phyloP scores from a whole-genome alignment of 2,888 invertebrate genomes.

The Icerya purchasi region DNA sequence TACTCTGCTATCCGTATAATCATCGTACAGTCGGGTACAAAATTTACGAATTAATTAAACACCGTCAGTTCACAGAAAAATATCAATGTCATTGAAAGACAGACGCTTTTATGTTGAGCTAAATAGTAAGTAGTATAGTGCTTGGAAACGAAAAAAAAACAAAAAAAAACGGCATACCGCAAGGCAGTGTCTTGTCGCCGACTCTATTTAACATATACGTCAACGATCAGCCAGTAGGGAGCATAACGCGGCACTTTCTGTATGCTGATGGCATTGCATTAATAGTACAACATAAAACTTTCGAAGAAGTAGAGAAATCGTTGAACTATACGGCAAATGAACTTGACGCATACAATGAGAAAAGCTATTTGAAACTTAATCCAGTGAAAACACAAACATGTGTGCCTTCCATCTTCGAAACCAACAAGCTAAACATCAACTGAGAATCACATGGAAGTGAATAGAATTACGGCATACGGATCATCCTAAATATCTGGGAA shows the following conservation, averaged over 20 bases:
- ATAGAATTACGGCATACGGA: background rate
- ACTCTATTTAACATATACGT: background rate
- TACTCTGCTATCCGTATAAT: background rate
- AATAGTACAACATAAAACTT: background rate
- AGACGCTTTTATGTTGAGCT: too few relatives aligned
- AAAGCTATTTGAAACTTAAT: background rate
- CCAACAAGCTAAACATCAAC: background rate
- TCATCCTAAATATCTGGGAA: background rate
- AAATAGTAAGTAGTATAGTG: background rate
- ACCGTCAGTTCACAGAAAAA: background rate
- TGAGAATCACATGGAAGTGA: background rate
- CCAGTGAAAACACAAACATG: background rate
- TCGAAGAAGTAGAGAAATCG: background rate
- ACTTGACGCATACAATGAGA: background rate
- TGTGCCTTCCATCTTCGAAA: too few relatives aligned
- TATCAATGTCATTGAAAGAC: too few relatives aligned
- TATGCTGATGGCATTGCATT: background rate
- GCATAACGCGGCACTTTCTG: background rate
- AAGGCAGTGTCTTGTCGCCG: background rate
- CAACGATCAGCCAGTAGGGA: background rate
- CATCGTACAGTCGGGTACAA: background rate
- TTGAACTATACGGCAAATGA: background rate
- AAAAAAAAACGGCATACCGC: background rate
- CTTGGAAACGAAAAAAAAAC: background rate
- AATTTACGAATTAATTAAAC: background rate